Conservation (phyloP, 1,140 invertebrate genomes). For the Amphibalanus amphitrite region DNA sequence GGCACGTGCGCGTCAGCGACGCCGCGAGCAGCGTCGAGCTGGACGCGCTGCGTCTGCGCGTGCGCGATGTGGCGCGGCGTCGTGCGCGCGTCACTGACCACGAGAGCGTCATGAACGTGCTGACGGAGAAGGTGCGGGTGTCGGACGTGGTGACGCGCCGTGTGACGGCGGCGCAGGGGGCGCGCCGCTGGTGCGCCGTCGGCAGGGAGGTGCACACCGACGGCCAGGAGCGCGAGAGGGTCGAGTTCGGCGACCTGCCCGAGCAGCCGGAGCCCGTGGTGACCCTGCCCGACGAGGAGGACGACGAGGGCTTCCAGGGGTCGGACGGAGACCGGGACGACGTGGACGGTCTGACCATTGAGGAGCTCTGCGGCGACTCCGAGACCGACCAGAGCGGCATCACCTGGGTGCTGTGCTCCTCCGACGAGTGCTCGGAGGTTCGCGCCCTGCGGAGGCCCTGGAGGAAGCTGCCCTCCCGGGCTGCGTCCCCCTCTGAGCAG, state of each 20-base stretch:
- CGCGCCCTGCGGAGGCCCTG: no score
- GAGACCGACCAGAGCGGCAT: no score
- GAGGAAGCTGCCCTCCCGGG: no score
- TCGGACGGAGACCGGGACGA: neutral
- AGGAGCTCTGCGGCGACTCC: neutral
- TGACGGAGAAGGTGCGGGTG: conserved; percentile 7
- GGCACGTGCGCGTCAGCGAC: conserved; percentile 5
- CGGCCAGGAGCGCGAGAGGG: neutral
- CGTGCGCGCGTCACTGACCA: conserved; percentile 8
- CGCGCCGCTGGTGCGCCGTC: neutral
- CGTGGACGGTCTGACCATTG: neutral
- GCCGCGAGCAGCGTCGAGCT: neutral
- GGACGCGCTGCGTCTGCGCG: neutral
- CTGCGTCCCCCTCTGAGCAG: neutral
- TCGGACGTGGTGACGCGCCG: neutral
- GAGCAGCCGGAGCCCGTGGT: neutral
- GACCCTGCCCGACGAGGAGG: neutral
- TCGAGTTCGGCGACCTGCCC: neutral
- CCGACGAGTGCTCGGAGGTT: no score
- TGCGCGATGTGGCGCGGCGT: neutral
- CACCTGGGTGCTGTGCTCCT: no score
- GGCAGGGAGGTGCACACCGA: neutral
- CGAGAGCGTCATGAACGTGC: conserved; percentile 11
- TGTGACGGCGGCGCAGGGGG: neutral
- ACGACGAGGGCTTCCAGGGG: neutral